Evolutionary conservation across 2,888 invertebrate species (phyloP).

Genomic region (Cheilosia variabilis): DNA sequence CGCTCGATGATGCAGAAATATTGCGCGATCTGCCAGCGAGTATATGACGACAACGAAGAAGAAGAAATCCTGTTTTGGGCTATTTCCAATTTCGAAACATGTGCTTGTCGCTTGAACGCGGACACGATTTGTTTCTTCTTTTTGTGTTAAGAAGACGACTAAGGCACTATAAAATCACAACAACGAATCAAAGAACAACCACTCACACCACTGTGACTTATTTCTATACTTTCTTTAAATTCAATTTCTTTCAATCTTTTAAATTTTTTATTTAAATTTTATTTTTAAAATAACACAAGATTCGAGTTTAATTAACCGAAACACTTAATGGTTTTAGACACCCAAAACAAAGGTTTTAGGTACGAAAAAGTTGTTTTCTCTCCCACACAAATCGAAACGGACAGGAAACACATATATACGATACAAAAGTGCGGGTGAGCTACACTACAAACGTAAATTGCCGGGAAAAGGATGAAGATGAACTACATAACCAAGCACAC

Average conservation of each 20-base stretch:
- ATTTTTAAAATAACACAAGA: slow-evolving; percentile 20
- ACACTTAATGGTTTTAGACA: slow-evolving; percentile 45
- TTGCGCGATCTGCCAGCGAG: slow-evolving; percentile 40
- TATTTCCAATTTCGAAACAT: slow-evolving; percentile 73
- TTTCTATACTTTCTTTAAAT: slow-evolving; percentile 9
- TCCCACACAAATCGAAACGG: slow-evolving; percentile 22
- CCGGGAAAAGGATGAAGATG: slow-evolving; percentile 31
- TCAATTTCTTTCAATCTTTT: slow-evolving; percentile 1
- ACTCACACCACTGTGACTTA: slow-evolving; percentile 47
- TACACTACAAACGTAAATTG: slow-evolving; percentile 10
- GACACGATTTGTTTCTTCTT: slow-evolving; percentile 29
- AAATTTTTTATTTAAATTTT: slow-evolving; percentile 4
- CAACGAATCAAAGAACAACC: slow-evolving; percentile 24
- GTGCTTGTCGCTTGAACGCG: slow-evolving; percentile 62
- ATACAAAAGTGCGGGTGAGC: slow-evolving; percentile 55
- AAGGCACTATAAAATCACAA: slow-evolving; percentile 45
- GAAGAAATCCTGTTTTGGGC: slow-evolving; percentile 70
- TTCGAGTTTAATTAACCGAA: slow-evolving; percentile 40
- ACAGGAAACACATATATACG: slow-evolving; percentile 12
- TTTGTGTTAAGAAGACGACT: background rate
- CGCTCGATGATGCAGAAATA: slow-evolving; percentile 21
- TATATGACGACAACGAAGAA: slow-evolving; percentile 2
- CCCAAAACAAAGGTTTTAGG: slow-evolving; percentile 19
- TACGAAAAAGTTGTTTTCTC: slow-evolving; percentile 26
- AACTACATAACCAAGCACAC: slow-evolving; percentile 35